A percentile compares a stretch with the other conserved stretches of the same genome.
Evolutionary conservation across 2,113 vertebrate species (phyloP).

Genomic region (Lontra canadensis): DNA sequence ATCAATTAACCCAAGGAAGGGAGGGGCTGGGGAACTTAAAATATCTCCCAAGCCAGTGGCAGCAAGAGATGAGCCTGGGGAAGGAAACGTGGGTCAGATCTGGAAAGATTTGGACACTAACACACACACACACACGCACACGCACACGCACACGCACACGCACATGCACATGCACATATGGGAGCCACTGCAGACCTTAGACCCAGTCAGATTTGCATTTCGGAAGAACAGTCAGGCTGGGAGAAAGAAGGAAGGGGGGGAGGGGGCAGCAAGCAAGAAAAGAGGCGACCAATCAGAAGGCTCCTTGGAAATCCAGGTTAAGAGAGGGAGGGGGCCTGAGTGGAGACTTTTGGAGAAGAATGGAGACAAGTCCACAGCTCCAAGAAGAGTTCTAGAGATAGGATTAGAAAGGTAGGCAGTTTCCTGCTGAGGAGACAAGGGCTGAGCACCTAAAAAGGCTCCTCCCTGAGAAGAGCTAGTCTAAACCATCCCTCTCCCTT

Average conservation of each 20-base stretch:
- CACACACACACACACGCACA: no score
- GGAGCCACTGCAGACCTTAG: not conserved
- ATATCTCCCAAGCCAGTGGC: not conserved
- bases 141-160: no score
- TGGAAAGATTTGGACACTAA: not conserved
- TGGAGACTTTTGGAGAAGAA: not conserved
- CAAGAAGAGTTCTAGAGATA: not conserved
- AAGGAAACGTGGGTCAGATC: not conserved
- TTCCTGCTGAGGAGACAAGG: not conserved
- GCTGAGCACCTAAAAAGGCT: not conserved
- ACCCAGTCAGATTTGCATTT: not conserved
- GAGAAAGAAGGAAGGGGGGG: not conserved
- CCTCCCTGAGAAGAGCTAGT: not conserved
- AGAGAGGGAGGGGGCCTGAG: not conserved
- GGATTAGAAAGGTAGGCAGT: not conserved
- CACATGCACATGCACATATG: rapidly evolving
- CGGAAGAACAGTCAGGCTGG: not conserved
- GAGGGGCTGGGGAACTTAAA: not conserved
- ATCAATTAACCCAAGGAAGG: not conserved
- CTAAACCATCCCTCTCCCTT: not conserved
- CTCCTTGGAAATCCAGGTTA: not conserved
- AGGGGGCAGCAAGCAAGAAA: not conserved
- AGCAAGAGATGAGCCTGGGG: not conserved
- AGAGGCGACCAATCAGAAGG: not conserved
- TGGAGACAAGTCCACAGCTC: not conserved